Conservation (phyloP, 2,113 vertebrate genomes). For the Plecturocebus donacophilus region DNA sequence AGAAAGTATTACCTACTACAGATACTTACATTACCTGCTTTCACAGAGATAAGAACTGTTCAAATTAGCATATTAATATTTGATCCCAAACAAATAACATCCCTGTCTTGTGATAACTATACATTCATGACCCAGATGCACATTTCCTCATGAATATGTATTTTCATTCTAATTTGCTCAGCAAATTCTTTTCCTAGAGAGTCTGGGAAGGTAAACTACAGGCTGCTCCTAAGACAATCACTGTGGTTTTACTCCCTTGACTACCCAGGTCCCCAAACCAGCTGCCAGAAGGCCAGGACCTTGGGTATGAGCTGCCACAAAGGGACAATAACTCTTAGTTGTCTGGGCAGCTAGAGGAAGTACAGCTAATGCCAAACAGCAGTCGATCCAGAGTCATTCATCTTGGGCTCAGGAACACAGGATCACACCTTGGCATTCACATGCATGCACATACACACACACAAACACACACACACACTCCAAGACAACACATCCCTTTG, state of each 20-base stretch:
- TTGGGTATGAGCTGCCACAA: not conserved
- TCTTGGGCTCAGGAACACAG: not conserved
- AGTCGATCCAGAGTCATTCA: not conserved
- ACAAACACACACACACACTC: not conserved
- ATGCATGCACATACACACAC: too few species aligned
- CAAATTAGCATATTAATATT: constrained; percentile 62
- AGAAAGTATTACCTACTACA: constrained; percentile 16
- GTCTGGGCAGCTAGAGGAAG: not conserved
- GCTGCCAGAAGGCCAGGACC: not conserved
- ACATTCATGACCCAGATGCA: not conserved
- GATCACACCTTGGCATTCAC: not conserved
- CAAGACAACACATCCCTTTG: not conserved
- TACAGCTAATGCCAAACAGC: not conserved
- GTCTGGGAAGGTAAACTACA: not conserved
- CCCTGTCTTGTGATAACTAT: constrained; percentile 32
- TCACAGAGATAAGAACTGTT: constrained; percentile 57
- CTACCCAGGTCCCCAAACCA: not conserved
- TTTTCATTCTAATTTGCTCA: constrained; percentile 56
- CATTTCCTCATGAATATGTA: constrained; percentile 52
- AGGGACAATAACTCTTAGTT: not conserved
- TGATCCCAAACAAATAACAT: constrained; percentile 53
- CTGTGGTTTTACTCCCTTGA: not conserved
- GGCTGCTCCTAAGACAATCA: not conserved
- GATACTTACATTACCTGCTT: constrained; percentile 29
- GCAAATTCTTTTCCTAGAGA: not conserved